Conservation (phyloP, 1,140 invertebrate species). For the Battus philenor region DNA sequence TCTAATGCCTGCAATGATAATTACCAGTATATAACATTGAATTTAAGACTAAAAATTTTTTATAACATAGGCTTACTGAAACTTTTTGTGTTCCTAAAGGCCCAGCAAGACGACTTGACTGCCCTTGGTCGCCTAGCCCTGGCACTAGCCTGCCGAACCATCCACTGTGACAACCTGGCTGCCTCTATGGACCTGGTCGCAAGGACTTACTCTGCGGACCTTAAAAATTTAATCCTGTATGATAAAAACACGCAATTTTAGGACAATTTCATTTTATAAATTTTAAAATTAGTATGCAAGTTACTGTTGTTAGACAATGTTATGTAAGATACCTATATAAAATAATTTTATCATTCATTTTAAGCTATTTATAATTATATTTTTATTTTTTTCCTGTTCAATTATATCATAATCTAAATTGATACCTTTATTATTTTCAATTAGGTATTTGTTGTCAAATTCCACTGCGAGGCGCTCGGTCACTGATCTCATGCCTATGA, state of each 20-base stretch:
- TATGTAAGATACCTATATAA: too few species aligned
- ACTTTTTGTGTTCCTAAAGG: too few species aligned
- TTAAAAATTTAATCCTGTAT: slow-evolving; percentile 95
- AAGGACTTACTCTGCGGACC: slow-evolving; percentile 92
- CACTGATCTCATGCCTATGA: slow-evolving; percentile 99
- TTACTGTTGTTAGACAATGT: too few species aligned
- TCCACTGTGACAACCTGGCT: slow-evolving; percentile 90
- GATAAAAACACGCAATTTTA: slow-evolving; percentile 42
- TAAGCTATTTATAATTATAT: too few species aligned
- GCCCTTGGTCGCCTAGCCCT: slow-evolving; percentile 94
- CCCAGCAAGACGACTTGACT: slow-evolving; percentile 91
- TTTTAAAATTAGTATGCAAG: too few species aligned
- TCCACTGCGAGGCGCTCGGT: slow-evolving; percentile 84
- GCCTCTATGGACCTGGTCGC: slow-evolving; percentile 93
- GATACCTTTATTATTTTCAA: slow-evolving; percentile 15
- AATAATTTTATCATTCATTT: too few species aligned
- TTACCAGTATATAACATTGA: too few species aligned
- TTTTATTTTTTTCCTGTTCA: too few species aligned
- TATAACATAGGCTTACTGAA: too few species aligned
- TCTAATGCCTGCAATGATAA: too few species aligned
- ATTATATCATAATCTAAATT: too few species aligned
- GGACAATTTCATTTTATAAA: neutral
- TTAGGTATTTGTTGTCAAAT: slow-evolving; percentile 87
- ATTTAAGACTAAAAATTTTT: too few species aligned
- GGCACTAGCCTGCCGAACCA: slow-evolving; percentile 92